Percentiles rank a stretch among this genome's conserved stretches.
These are phyloP conservation scores for Papilio xuthus DNA, from an alignment of 1,140 invertebrate species.

Conservation along the genomic window DNA sequence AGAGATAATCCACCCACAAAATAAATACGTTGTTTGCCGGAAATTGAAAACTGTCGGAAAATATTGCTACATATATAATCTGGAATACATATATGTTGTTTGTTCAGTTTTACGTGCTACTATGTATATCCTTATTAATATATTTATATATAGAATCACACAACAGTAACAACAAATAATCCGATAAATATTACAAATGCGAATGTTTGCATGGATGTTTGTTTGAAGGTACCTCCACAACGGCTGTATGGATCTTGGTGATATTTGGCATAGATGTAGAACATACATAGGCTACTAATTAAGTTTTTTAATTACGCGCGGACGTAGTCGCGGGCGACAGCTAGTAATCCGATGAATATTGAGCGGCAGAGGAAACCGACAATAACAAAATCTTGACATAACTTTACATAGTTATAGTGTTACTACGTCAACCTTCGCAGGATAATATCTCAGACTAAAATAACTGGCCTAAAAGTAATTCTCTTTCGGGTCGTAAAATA, in stretches of 20 bases:
- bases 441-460: background rate
- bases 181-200: no score
- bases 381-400: background rate
- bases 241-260: no score
- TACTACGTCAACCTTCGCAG: background rate
- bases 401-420: background rate
- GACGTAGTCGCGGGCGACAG: no score
- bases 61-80: background rate
- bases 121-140: no score
- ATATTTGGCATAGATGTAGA: no score
- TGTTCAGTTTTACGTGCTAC: background rate
- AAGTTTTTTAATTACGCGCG: no score
- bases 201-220: no score
- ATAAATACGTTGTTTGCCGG: constrained; percentile 9
- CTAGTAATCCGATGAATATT: no score
- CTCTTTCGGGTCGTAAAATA: constrained; percentile 3
- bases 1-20: constrained; percentile 1
- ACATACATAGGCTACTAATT: no score
- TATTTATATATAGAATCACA: background rate
- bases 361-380: background rate
- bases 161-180: no score
- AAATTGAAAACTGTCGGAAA: background rate
- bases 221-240: no score
- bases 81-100: background rate
- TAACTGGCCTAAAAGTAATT: constrained; percentile 14